A percentile compares a stretch with the other conserved stretches of the same genome.
Evolutionary conservation across 2,797 vertebrate genomes (phyloP).

Genomic region (Brotula barbata): DNA sequence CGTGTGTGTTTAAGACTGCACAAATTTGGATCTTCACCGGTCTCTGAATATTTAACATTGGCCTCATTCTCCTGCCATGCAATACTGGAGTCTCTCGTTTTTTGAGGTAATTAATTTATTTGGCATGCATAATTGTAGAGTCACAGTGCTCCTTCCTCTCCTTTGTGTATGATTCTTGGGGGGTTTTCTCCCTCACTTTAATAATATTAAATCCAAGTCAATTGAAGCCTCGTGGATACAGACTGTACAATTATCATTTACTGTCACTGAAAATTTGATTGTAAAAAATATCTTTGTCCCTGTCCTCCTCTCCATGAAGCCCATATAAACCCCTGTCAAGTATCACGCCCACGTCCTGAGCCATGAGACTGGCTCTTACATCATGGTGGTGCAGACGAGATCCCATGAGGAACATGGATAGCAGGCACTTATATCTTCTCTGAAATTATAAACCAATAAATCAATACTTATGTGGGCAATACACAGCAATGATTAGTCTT

Average conservation of each 20-base stretch:
- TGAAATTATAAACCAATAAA: conserved; percentile 63
- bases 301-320: conserved; percentile 70
- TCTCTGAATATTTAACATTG: too few species aligned
- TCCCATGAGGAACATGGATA: conserved; percentile 57
- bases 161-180: too few species aligned
- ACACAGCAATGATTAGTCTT: conserved; percentile 54
- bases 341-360: conserved; percentile 68
- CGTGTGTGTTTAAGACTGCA: too few species aligned
- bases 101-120: too few species aligned
- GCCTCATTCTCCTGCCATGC: too few species aligned
- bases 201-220: conserved; percentile 20
- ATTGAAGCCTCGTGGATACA: conserved; percentile 21
- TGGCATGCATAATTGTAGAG: too few species aligned
- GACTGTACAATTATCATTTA: conserved; percentile 28
- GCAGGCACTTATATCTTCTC: conserved; percentile 57
- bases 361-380: conserved; percentile 63
- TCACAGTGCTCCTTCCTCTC: too few species aligned
- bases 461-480: conserved; percentile 68
- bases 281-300: conserved; percentile 55
- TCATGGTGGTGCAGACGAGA: conserved; percentile 54
- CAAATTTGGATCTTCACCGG: too few species aligned
- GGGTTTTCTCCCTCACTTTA: conserved; percentile 8
- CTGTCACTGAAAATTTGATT: conserved; percentile 48
- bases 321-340: conserved; percentile 73
- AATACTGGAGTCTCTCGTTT: too few species aligned